Conservation (phyloP, 2,888 invertebrate species). For the Mythimna ferrago region DNA sequence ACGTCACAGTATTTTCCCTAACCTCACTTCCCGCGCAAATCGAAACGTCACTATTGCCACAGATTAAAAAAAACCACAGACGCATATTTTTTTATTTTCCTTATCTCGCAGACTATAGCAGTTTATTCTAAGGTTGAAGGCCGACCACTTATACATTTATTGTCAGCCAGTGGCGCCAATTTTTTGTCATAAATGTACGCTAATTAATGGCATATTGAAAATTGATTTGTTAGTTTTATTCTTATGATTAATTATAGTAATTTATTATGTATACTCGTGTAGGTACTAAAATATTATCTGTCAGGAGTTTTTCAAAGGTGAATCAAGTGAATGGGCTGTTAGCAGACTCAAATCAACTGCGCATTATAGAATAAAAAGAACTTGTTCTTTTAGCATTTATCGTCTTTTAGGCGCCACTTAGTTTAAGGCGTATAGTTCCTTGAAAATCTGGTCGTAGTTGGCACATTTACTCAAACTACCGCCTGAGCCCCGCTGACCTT, state of each 20-base stretch:
- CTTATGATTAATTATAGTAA: conserved; percentile 33
- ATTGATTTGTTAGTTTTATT: conserved; percentile 52
- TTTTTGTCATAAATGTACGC: conserved; percentile 65
- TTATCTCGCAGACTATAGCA: conserved; percentile 28
- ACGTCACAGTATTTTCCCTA: conserved; percentile 14
- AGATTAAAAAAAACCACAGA: conserved; percentile 36
- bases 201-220: conserved; percentile 47
- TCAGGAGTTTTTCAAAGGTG: conserved; percentile 32
- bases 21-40: conserved; percentile 28
- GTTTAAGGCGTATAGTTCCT: too few relatives aligned
- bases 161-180: conserved; percentile 71
- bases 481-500: too few relatives aligned
- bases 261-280: conserved; percentile 19
- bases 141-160: conserved; percentile 62
- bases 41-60: conserved; percentile 38
- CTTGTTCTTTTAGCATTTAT: conserved; percentile 3
- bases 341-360: conserved; percentile 1
- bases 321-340: conserved; percentile 10
- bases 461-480: too few relatives aligned
- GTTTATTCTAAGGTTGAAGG: conserved; percentile 69
- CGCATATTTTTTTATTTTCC: conserved; percentile 35
- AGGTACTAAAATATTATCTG: conserved; percentile 18
- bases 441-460: too few relatives aligned
- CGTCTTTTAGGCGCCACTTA: conserved; percentile 25
- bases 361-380: conserved; percentile 6